These are phyloP conservation scores for Antechinus stuartii DNA, from an alignment of 2,113 vertebrate species.

Conservation along the genomic window DNA sequence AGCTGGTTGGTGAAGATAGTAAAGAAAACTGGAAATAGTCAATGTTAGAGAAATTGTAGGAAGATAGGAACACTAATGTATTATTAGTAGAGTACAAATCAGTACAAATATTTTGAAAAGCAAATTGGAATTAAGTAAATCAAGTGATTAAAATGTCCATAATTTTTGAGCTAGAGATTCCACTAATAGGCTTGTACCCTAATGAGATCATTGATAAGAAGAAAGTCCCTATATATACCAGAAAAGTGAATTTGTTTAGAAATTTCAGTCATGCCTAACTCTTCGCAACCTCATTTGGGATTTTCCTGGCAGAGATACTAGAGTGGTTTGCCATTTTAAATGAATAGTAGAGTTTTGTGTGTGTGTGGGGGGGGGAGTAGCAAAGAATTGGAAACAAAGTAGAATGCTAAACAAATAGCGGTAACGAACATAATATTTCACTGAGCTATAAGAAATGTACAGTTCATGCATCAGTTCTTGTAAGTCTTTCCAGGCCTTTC, in stretches of 20 bases:
- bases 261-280: neutral
- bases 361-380: neutral
- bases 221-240: neutral
- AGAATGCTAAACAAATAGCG: neutral
- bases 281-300: neutral
- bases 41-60: neutral
- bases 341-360: neutral
- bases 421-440: neutral
- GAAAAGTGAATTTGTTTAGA: neutral
- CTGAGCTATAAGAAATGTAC: neutral
- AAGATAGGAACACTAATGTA: neutral
- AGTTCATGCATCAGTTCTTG: too few species aligned
- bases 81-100: neutral
- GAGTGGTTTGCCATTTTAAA: neutral
- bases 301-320: neutral
- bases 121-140: neutral
- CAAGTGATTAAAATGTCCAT: neutral
- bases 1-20: neutral
- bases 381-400: neutral
- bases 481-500: too few species aligned
- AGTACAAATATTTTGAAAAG: neutral
- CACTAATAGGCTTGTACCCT: neutral
- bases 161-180: neutral
- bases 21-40: neutral
- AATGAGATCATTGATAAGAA: neutral